Conservation (phyloP, 2,113 vertebrate genomes). For the Proterorhinus semilunaris region DNA sequence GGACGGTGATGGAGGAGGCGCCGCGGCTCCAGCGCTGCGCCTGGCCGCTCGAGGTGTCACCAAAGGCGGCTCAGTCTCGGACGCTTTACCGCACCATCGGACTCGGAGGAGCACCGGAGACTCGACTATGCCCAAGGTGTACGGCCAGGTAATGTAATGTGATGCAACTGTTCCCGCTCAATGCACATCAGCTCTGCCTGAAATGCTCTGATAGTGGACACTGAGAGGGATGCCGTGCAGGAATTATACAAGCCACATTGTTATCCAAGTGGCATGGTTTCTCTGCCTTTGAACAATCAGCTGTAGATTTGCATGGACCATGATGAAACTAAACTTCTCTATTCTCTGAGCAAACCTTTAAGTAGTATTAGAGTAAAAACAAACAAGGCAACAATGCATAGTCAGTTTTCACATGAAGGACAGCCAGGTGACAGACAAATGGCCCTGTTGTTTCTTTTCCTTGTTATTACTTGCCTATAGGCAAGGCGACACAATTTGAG, state of each 20-base stretch:
- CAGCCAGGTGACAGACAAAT: constrained; percentile 2
- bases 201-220: constrained; percentile 14
- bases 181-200: constrained; percentile 9
- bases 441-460: not conserved
- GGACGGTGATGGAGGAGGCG: constrained; percentile 53
- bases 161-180: not conserved
- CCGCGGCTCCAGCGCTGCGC: constrained; percentile 51
- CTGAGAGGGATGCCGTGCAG: constrained; percentile 11
- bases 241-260: constrained; percentile 35
- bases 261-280: constrained; percentile 22
- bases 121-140: constrained; percentile 73
- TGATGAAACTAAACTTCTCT: not conserved
- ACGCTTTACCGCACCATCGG: constrained; percentile 51
- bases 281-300: constrained; percentile 21
- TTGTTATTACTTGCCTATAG: not conserved
- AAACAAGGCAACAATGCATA: not conserved
- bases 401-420: not conserved
- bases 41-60: constrained; percentile 51
- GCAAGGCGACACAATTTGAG: too few species aligned
- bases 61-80: constrained; percentile 47
- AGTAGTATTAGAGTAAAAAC: too few species aligned
- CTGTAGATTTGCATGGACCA: not conserved
- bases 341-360: not conserved
- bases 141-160: constrained; percentile 72
- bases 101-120: constrained; percentile 66